These are phyloP conservation scores for Agraylea sexmaculata DNA, from an alignment of 1,140 invertebrate species.

Conservation along the genomic window DNA sequence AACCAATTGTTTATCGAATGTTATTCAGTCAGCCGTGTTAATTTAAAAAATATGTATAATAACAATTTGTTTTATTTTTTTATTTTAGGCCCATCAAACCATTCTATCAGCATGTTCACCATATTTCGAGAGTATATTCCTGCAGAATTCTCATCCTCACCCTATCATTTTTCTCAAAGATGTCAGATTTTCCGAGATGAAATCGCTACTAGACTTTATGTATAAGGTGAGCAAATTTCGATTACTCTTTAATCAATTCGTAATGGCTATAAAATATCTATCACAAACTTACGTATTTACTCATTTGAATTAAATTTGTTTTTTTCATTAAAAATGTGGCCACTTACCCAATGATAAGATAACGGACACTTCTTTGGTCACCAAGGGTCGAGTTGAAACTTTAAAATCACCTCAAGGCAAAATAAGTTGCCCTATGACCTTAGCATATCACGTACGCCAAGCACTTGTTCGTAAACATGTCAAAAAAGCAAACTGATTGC, in stretches of 20 bases:
- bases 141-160: slow-evolving; percentile 82
- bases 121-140: slow-evolving; percentile 88
- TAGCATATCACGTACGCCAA: not conserved
- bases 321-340: too few relatives aligned
- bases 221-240: slow-evolving; percentile 47
- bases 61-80: slow-evolving; percentile 13
- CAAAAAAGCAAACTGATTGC: not conserved
- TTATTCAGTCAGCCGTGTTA: too few relatives aligned
- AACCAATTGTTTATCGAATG: not conserved
- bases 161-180: slow-evolving; percentile 86
- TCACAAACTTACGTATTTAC: not conserved
- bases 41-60: too few relatives aligned
- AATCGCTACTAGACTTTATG: slow-evolving; percentile 80
- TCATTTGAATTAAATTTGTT: not conserved
- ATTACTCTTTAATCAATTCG: not conserved
- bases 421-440: slow-evolving; percentile 1
- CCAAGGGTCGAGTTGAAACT: slow-evolving; percentile 1
- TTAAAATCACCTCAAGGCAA: not conserved
- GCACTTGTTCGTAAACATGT: not conserved
- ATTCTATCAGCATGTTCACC: slow-evolving; percentile 89
- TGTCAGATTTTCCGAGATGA: slow-evolving; percentile 77
- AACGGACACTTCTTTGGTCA: not conserved
- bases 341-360: too few relatives aligned
- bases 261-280: not conserved
- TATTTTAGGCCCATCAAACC: slow-evolving; percentile 72